phyloP scores from a whole-genome alignment of 2,888 invertebrate species.

The Matsumyia berberina region DNA sequence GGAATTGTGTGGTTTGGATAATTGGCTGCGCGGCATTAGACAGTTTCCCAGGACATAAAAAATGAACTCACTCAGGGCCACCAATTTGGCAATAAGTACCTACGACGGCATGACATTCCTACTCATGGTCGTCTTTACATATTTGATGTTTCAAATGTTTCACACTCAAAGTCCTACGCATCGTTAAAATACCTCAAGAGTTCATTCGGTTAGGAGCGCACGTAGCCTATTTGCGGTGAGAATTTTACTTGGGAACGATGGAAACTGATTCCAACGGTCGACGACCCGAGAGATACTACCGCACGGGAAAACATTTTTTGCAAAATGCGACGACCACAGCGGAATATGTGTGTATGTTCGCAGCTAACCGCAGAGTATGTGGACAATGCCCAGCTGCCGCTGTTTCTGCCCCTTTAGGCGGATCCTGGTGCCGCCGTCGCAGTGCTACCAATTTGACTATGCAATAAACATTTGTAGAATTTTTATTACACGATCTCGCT shows the following conservation, averaged over 20 bases:
- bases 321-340: conserved; percentile 2
- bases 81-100: conserved; percentile 38
- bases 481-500: conserved; percentile 61
- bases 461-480: conserved; percentile 59
- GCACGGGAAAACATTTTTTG: not conserved
- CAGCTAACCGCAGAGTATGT: conserved; percentile 36
- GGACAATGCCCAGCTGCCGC: conserved; percentile 32
- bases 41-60: conserved; percentile 44
- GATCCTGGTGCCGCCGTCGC: conserved; percentile 31
- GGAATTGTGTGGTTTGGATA: conserved; percentile 68
- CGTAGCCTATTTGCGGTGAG: not conserved
- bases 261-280: not conserved
- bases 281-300: not conserved
- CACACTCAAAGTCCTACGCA: not conserved
- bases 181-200: not conserved
- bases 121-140: not conserved
- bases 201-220: not conserved
- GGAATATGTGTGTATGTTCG: not conserved
- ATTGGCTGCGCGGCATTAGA: conserved; percentile 62
- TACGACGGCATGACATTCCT: not conserved
- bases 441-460: conserved; percentile 61
- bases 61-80: conserved; percentile 39
- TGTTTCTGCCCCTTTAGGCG: conserved; percentile 22
- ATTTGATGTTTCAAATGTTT: conserved; percentile 4
- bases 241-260: conserved; percentile 6